A percentile compares a stretch with the other conserved stretches of the same genome.
Evolutionary conservation across 2,888 invertebrate genomes (phyloP).

Genomic region (Andricus curvator): DNA sequence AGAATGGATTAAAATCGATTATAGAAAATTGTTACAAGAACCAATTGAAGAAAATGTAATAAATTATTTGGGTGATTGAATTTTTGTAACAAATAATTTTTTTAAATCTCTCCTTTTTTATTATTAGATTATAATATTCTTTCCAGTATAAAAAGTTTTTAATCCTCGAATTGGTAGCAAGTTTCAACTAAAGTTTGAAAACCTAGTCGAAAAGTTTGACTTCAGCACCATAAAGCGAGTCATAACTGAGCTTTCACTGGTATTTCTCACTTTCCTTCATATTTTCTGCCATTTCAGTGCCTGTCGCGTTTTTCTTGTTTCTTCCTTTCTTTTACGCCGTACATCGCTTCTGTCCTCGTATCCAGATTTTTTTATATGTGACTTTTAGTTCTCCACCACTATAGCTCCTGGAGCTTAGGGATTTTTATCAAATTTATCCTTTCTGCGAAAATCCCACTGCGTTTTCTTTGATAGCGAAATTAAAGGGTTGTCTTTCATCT

Average conservation of each 20-base stretch:
- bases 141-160: background rate
- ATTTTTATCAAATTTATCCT: background rate
- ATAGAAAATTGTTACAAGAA: too few species aligned
- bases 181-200: background rate
- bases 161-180: background rate
- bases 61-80: too few species aligned
- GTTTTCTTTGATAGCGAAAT: conserved; percentile 1
- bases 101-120: background rate
- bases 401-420: background rate
- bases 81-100: too few species aligned
- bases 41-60: too few species aligned
- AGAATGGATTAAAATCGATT: too few species aligned
- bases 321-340: background rate
- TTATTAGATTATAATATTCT: background rate
- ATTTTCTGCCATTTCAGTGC: background rate
- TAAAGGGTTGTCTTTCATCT: background rate
- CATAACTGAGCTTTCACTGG: background rate
- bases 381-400: background rate
- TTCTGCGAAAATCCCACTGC: background rate
- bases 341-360: background rate
- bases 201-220: background rate
- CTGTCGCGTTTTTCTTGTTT: background rate
- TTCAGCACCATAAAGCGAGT: background rate
- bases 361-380: background rate
- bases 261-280: background rate